Evolutionary conservation across 2,888 invertebrate genomes (phyloP).

Genomic region (Entomobrya proxima): DNA sequence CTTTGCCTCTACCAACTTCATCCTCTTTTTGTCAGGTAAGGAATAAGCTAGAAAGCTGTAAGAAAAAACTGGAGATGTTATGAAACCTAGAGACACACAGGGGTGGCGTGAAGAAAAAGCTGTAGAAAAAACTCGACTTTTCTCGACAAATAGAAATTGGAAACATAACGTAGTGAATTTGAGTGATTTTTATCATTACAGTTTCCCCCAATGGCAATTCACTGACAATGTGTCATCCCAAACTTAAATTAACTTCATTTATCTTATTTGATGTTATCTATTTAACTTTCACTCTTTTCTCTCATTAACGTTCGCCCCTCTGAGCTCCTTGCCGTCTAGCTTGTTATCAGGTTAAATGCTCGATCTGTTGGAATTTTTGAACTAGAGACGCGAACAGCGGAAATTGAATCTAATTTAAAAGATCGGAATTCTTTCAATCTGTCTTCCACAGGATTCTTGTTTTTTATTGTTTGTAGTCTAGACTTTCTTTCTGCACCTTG

Average conservation of each 20-base stretch:
- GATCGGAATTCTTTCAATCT: constrained; percentile 8
- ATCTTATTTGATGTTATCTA: constrained; percentile 33
- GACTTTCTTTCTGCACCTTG: background rate
- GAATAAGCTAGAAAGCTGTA: background rate
- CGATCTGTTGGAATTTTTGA: background rate
- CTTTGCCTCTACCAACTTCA: constrained; percentile 32
- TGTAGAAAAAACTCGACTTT: background rate
- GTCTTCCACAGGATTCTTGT: background rate
- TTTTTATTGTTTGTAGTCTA: background rate
- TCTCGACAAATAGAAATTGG: background rate
- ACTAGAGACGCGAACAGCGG: constrained; percentile 21
- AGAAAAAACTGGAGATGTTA: no score
- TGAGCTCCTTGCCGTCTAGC: background rate
- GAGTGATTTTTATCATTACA: constrained; percentile 21
- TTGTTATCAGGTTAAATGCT: background rate
- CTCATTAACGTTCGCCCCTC: constrained; percentile 29
- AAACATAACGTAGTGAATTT: background rate
- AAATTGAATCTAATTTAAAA: constrained; percentile 40
- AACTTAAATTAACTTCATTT: constrained; percentile 55
- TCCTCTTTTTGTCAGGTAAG: constrained; percentile 65
- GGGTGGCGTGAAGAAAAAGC: background rate
- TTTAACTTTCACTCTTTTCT: constrained; percentile 30
- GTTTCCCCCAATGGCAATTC: background rate
- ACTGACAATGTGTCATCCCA: constrained; percentile 52
- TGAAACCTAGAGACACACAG: no score